Base-by-base conservation (phyloP, 1,140 invertebrate species). In the Aphelenchoides avenae region DNA sequence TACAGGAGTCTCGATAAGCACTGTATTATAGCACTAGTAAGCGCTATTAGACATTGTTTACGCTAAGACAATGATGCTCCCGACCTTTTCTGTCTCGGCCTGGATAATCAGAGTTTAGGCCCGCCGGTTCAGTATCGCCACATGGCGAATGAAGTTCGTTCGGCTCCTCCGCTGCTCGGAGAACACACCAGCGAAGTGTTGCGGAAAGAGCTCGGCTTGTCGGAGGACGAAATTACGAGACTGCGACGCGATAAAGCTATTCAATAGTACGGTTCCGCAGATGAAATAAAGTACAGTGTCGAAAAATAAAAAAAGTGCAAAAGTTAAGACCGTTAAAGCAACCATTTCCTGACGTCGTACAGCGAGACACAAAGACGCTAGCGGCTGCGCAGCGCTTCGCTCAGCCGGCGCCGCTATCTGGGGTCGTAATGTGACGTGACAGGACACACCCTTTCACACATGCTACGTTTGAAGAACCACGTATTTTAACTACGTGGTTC, bases 181-280 rank as follows among this genome's bases (percentile, higher is more conserved):
- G 83, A 95, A 78, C 90, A 96, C 70, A 95, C 91, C 0, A 74
- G 80, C 37, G 81, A 87, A 71, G 82, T 95, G 39, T 80, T 95
- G 29, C 78, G 77, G 47, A 72, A 84, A 53, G 70, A 90, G 41
- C 78, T 93, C 40, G 81, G 84, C 18, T 58, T 77, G 20, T 40
- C 81, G 49, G 78, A 84, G 27, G 70, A 81, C 15, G 80, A 83
- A 72, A 84, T 90, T 68, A 53, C 83, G 20, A 66, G 66, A 47
- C 80, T 88, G 24, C 80, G 76, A 66, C 55, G 71, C 30, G 66
- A 81, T 52, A 80, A 82, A 66, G 74, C 85, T 64, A 78, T 86
- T 48, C 79, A 82, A 72, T 64, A 68, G 64, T 74, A 54, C n/a
- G n/a, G n/a, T n/a, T n/a, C n/a, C n/a, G n/a, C n/a, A n/a, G n/a